Percentiles rank a stretch among this genome's conserved stretches.
These are phyloP conservation scores for Drosophila mimetica DNA, from an alignment of 2,888 invertebrate genomes.

Conservation along the genomic window DNA sequence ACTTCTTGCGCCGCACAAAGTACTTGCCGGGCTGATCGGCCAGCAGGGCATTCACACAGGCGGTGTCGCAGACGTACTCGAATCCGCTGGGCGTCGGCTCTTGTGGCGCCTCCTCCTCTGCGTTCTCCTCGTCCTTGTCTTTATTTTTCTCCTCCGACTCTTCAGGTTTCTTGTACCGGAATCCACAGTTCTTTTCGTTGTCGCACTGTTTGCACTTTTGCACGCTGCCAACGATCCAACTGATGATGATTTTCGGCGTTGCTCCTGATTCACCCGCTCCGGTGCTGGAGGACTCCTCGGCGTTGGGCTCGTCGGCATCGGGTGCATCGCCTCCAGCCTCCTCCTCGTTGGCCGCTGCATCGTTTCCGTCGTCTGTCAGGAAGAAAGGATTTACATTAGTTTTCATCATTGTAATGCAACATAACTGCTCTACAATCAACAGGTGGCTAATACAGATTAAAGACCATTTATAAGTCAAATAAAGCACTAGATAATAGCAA, in stretches of 20 bases:
- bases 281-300: slow-evolving; percentile 84
- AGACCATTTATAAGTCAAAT: too few species aligned
- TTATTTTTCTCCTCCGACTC: slow-evolving; percentile 24
- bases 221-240: slow-evolving; percentile 77
- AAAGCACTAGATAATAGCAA: too few species aligned
- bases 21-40: slow-evolving; percentile 86
- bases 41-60: slow-evolving; percentile 86
- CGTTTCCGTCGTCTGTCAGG: slow-evolving; percentile 17
- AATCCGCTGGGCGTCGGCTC: slow-evolving; percentile 55
- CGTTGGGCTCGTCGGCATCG: slow-evolving; percentile 77
- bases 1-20: slow-evolving; percentile 85
- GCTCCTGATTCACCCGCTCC: slow-evolving; percentile 79
- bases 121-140: slow-evolving; percentile 28
- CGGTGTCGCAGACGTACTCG: slow-evolving; percentile 85
- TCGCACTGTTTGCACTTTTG: slow-evolving; percentile 80
- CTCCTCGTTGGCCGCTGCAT: slow-evolving; percentile 66
- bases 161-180: slow-evolving; percentile 81
- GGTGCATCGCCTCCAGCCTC: slow-evolving; percentile 64
- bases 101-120: slow-evolving; percentile 15
- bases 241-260: slow-evolving; percentile 81
- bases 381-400: not conserved
- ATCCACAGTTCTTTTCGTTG: slow-evolving; percentile 79
- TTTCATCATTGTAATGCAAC: not conserved
- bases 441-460: not conserved
- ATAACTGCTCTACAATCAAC: not conserved